Evolutionary conservation across 2,797 vertebrate species (phyloP).

Genomic region (Sandelia bainsii): DNA sequence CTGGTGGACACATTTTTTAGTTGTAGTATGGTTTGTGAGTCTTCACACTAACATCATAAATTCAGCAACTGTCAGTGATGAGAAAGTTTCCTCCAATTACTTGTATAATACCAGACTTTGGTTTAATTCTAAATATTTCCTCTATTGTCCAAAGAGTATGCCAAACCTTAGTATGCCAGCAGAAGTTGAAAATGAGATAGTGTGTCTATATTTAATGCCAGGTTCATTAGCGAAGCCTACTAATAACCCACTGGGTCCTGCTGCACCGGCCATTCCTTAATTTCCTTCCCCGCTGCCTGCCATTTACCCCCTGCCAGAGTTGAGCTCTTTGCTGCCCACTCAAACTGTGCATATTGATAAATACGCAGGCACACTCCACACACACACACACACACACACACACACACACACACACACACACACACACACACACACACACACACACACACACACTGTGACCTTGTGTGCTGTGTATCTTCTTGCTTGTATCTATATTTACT

Average conservation of each 20-base stretch:
- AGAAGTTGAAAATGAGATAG: neutral
- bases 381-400: neutral
- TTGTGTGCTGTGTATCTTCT: slow-evolving; percentile 2
- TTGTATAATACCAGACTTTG: neutral
- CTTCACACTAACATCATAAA: neutral
- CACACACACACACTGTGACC: slow-evolving; percentile 18
- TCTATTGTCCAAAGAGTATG: neutral
- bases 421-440: slow-evolving; percentile 1
- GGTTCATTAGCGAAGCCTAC: slow-evolving; percentile 35
- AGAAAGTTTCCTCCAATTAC: neutral
- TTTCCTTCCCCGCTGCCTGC: slow-evolving; percentile 31
- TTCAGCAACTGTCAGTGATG: neutral
- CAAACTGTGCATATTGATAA: slow-evolving; percentile 19
- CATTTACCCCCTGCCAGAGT: slow-evolving; percentile 44
- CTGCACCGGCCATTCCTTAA: slow-evolving; percentile 19
- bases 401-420: neutral
- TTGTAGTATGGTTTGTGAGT: neutral
- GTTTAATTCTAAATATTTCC: neutral
- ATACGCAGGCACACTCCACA: neutral
- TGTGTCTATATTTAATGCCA: slow-evolving; percentile 20
- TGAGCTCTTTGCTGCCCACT: slow-evolving; percentile 38
- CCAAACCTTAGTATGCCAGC: neutral
- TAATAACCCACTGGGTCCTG: slow-evolving; percentile 10
- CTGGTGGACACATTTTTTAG: neutral
- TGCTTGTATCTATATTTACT: slow-evolving; percentile 3